These are phyloP conservation scores for Deilephila elpenor DNA, from an alignment of 2,888 invertebrate genomes.

Conservation along the genomic window DNA sequence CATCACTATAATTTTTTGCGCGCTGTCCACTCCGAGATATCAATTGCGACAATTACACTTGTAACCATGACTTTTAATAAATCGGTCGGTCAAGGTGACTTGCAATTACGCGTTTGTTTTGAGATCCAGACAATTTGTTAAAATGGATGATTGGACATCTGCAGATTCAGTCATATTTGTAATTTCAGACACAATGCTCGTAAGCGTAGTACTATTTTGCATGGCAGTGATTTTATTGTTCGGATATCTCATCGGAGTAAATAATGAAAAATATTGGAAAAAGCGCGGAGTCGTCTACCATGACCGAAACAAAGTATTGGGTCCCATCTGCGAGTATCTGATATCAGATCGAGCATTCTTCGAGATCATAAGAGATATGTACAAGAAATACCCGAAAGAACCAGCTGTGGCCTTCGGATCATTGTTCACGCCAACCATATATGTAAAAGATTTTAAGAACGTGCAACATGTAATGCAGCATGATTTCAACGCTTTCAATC, in stretches of 20 bases:
- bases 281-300: conserved; percentile 60
- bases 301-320: conserved; percentile 50
- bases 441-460: conserved; percentile 54
- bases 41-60: not conserved
- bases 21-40: not conserved
- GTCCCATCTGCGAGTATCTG: conserved; percentile 57
- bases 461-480: conserved; percentile 53
- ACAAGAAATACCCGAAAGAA: conserved; percentile 54
- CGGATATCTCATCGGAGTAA: conserved; percentile 49
- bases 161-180: not conserved
- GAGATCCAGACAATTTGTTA: not conserved
- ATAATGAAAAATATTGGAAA: conserved; percentile 63
- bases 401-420: conserved; percentile 60
- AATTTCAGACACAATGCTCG: not conserved
- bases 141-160: not conserved
- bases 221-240: conserved; percentile 37
- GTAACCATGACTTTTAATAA: not conserved
- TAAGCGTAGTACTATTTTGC: not conserved
- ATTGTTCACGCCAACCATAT: conserved; percentile 46
- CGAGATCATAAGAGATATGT: conserved; percentile 55
- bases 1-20: no score
- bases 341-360: conserved; percentile 52
- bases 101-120: not conserved
- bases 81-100: not conserved
- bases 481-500: conserved; percentile 58